These are phyloP conservation scores for Pristionchus japonicus DNA, from an alignment of 2,888 invertebrate genomes.

Conservation along the genomic window DNA sequence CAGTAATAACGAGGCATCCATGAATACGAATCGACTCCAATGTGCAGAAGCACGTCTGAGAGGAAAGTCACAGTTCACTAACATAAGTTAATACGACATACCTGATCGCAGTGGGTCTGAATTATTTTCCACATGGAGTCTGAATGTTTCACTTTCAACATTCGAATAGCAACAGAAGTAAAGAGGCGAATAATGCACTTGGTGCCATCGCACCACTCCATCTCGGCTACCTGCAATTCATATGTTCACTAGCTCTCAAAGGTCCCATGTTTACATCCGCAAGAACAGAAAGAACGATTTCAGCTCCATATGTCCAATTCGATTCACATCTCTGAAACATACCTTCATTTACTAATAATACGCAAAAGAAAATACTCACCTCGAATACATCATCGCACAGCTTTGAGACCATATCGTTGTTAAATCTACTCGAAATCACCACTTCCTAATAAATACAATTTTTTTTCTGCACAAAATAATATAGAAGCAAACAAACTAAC, in stretches of 20 bases:
- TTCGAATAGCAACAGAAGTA: background rate
- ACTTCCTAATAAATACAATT: background rate
- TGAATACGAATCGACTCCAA: slow-evolving; percentile 2
- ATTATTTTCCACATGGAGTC: background rate
- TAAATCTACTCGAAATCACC: background rate
- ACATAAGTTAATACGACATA: too few species aligned
- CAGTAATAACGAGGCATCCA: slow-evolving; percentile 9
- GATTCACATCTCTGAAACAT: background rate
- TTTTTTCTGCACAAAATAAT: too few species aligned
- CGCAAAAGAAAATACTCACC: background rate
- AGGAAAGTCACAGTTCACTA: too few species aligned
- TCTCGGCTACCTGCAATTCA: background rate
- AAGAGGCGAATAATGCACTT: background rate
- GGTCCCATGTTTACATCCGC: background rate
- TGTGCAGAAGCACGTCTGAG: slow-evolving; percentile 29
- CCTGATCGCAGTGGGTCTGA: slow-evolving; percentile 31
- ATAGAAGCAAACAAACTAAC: background rate
- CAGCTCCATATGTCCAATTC: background rate
- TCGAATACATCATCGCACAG: background rate
- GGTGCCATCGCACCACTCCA: slow-evolving; percentile 1
- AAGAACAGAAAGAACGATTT: background rate
- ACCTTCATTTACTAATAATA: too few species aligned
- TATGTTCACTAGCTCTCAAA: background rate
- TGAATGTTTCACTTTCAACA: background rate
- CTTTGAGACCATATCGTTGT: background rate